Percentiles rank a stretch among this genome's conserved stretches.
phyloP scores from a whole-genome alignment of 2,888 invertebrate genomes.

The Anthophora plumipes region DNA sequence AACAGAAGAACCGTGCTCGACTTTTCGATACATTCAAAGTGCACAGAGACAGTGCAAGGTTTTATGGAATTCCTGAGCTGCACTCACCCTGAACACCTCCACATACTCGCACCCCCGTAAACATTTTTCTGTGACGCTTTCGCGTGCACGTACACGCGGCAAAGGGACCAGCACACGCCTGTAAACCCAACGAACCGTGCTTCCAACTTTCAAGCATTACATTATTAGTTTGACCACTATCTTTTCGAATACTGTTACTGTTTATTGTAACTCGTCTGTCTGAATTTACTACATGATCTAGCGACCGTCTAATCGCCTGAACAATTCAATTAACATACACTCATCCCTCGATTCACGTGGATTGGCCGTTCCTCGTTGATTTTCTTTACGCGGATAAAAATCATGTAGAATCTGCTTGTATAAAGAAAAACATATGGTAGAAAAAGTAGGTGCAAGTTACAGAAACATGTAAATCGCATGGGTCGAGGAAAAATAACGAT shows the following conservation, averaged over 20 bases:
- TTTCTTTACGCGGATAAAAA: too few species aligned
- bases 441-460: too few species aligned
- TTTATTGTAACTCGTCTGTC: too few species aligned
- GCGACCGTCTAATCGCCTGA: too few species aligned
- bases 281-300: too few species aligned
- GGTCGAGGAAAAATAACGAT: too few species aligned
- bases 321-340: too few species aligned
- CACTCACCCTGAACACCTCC: constrained; percentile 82
- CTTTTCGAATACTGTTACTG: constrained; percentile 59
- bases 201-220: constrained; percentile 82
- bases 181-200: constrained; percentile 82
- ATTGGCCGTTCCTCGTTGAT: too few species aligned
- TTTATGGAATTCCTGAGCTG: constrained; percentile 80
- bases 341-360: too few species aligned
- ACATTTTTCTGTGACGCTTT: constrained; percentile 44
- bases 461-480: too few species aligned
- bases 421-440: too few species aligned
- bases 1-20: constrained; percentile 38
- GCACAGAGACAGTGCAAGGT: constrained; percentile 63
- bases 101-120: constrained; percentile 66
- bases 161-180: constrained; percentile 75
- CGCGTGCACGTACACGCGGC: constrained; percentile 44
- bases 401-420: too few species aligned
- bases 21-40: constrained; percentile 59
- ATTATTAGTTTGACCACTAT: constrained; percentile 77